Evolutionary conservation across 2,797 vertebrate species (phyloP), one percentile per base, ranked within the genome.

Genomic region (Acestrorhynchus altus): DNA sequence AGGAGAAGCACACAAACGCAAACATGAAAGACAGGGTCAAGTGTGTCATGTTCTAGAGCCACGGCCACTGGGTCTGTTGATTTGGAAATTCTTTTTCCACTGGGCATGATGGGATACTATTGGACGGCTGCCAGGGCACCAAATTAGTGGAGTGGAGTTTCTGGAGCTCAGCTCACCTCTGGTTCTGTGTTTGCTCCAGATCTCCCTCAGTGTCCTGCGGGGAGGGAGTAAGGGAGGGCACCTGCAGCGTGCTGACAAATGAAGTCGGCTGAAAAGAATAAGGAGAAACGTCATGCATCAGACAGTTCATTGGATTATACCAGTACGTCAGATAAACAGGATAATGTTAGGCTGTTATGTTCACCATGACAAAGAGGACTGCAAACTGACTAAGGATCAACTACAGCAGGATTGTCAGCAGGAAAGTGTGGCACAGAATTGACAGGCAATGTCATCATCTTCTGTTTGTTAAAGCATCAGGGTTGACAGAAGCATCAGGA

Each of bases 141-240:
- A 68, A 24, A 6, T 46, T 35, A 28, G 13, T 39, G 16, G 44
- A 11, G 31, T 22, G 10, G 8, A 1, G 2, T 68, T 1, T 16
- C 20, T 35, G 42, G 7, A 2, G 16, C 10, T 44, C 18, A 18
- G 59, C 80, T 80, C 70, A 94, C 93, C 91, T 90, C 73, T 90
- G 86, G 35, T 35, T 60, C 35, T 87, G 82, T 56, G 73, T 71
- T 5, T 78, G 79, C 74, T 90, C 88, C 5, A 69, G 80, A 0
- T 73, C 60, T 78, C 0, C 72, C 18, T 89, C 89, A 28, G 82
- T 79, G 22, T 91, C 89, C 57, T 83, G 49, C 6, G 91, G 79
- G 60, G 91, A 84, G 8, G 90, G 82, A 0, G 88, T 54, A 16
- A 94, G 85, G 6, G 91, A 88, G 42, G 92, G 86, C 47, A 93